Conservation (phyloP, 2,797 vertebrate genomes). For the Tinamus major region DNA sequence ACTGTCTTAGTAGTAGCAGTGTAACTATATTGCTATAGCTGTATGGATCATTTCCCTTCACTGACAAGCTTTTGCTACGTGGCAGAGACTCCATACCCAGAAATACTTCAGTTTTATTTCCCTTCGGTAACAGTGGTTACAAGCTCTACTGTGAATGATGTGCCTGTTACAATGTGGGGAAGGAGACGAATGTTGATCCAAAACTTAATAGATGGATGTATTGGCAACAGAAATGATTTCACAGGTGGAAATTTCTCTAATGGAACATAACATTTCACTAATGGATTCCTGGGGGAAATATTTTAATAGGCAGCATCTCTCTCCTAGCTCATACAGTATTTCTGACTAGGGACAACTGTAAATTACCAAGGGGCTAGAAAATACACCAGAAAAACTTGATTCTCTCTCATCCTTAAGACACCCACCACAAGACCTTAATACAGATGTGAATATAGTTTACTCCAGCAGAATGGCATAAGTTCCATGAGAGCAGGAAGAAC, state of each 20-base stretch:
- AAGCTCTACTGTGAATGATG: neutral
- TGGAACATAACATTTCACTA: slow-evolving; percentile 30
- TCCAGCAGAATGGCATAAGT: neutral
- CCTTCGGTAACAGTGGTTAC: neutral
- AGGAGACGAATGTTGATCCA: neutral
- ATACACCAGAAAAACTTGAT: neutral
- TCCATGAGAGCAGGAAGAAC: neutral
- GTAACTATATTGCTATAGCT: neutral
- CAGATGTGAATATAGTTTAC: neutral
- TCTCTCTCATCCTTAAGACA: neutral
- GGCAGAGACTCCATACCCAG: neutral
- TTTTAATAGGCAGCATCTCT: neutral
- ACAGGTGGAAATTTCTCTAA: slow-evolving; percentile 10
- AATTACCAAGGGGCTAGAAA: neutral
- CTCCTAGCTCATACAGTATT: neutral
- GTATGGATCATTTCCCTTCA: neutral
- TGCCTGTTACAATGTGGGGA: neutral
- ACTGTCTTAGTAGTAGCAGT: neutral
- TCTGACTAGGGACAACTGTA: neutral
- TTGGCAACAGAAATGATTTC: slow-evolving; percentile 14
- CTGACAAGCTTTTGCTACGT: neutral
- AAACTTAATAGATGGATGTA: neutral
- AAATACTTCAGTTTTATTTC: neutral
- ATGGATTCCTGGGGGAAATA: slow-evolving; percentile 25
- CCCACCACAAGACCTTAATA: neutral